These are phyloP conservation scores for Trissolcus japonicus DNA, from an alignment of 2,888 invertebrate species.

Conservation along the genomic window DNA sequence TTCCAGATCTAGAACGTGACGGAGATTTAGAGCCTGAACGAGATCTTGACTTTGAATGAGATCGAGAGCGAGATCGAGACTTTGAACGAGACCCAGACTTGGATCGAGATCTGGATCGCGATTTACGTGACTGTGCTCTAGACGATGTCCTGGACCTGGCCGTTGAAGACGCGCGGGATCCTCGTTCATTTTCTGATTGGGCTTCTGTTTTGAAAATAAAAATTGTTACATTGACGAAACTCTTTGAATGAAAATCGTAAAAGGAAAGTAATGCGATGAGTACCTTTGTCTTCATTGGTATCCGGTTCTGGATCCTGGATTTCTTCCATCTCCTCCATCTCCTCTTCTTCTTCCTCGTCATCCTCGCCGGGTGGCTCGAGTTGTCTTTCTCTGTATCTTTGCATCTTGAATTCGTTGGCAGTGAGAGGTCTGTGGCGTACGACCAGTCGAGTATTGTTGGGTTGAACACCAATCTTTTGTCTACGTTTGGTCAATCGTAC, in stretches of 20 bases:
- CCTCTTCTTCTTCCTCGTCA: conserved; percentile 82
- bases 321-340: conserved; percentile 78
- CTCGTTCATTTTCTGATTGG: conserved; percentile 72
- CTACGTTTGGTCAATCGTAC: conserved; percentile 95
- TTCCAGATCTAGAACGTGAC: conserved; percentile 62
- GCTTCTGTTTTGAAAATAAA: conserved; percentile 61
- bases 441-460: conserved; percentile 87
- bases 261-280: not conserved
- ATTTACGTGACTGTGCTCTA: conserved; percentile 63
- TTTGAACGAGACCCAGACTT: conserved; percentile 61
- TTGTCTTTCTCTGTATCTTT: conserved; percentile 90
- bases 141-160: conserved; percentile 68
- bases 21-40: conserved; percentile 65
- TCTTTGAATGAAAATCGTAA: not conserved
- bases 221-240: not conserved
- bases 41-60: conserved; percentile 67
- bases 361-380: conserved; percentile 88
- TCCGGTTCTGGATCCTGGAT: conserved; percentile 74
- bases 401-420: conserved; percentile 90
- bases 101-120: conserved; percentile 64
- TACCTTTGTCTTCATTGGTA: conserved; percentile 71
- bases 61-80: conserved; percentile 67
- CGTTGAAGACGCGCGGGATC: conserved; percentile 76
- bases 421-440: conserved; percentile 93
- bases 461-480: conserved; percentile 84